Evolutionary conservation across 2,888 invertebrate species (phyloP), one percentile per base, ranked within the genome.

Genomic region (Cheilosia vulpina): DNA sequence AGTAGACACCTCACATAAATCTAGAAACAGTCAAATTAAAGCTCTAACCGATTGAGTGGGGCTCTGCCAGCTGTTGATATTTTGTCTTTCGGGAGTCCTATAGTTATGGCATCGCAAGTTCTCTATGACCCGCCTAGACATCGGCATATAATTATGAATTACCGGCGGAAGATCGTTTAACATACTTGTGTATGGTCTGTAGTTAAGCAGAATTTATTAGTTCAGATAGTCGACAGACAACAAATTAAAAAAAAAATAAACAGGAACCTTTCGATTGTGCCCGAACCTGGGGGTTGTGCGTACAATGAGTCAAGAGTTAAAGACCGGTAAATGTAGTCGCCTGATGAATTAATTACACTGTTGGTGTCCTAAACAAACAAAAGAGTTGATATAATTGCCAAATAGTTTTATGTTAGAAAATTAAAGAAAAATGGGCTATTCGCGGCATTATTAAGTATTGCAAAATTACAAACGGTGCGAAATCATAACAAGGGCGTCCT

Each of bases 101-200:
- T 71, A 43, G 65, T 41, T 63, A 21, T 47, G 65, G 65, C 71
- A 69, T 31, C 84, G 73, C 47, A 84, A 71, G 9, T 75, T 84
- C 7, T 71, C 19, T 75, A 71, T 85, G 11, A 81, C 85, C 15
- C 87, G 83, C 63, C 78, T 87, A 72, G 87, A 69, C 81, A 81
- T 83, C 21, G 89, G 88, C 65, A 88, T 47, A 27, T 78, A 62
- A 6, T 89, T 88, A 21, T 87, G 71, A 1, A 88, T 88, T 66
- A 90, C 90, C 4, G 90, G 89, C 13, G 88, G 88, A 75, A 90
- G 84, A 85, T 90, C 90, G 24, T 69, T 90, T 81, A 89, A 89
- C 85, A 53, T 19, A 75, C 84, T 84, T 43, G 84, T 75, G 9
- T 65, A 58, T 2, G 80, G 65, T 65, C 80, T 84, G 62, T 15